Conservation (phyloP, 2,113 vertebrate species). For the Pardalotus punctatus region DNA sequence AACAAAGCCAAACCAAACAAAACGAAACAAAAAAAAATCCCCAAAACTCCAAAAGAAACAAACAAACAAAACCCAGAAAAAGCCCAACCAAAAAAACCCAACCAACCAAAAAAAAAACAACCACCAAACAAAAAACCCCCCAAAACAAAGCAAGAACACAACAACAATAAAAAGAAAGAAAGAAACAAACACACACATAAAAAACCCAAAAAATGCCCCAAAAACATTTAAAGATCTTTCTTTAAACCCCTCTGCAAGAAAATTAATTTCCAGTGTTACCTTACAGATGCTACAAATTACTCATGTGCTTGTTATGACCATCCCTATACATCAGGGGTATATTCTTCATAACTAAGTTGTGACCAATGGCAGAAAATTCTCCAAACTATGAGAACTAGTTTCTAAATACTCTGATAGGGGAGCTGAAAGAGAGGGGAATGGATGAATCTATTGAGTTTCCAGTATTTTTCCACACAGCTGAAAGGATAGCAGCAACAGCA, state of each 20-base stretch:
- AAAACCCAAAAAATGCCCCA: too few species aligned
- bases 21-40: too few species aligned
- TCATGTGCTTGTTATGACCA: not conserved
- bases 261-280: not conserved
- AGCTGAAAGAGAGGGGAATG: accelerated
- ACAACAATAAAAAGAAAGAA: too few species aligned
- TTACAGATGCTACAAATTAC: not conserved
- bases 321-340: accelerated
- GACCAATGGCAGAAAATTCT: not conserved
- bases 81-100: too few species aligned
- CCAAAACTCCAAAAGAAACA: not conserved
- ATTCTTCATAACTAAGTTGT: not conserved
- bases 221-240: not conserved
- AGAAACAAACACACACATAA: not conserved
- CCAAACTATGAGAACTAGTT: not conserved
- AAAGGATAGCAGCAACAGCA: not conserved
- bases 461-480: not conserved
- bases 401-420: not conserved
- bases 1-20: not conserved
- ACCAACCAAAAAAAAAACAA: too few species aligned
- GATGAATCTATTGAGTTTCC: not conserved
- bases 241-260: not conserved
- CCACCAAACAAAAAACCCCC: not conserved
- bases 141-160: not conserved
- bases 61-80: too few species aligned